These are phyloP conservation scores for Brevimyrus niger DNA, from an alignment of 2,113 vertebrate genomes.

Conservation along the genomic window DNA sequence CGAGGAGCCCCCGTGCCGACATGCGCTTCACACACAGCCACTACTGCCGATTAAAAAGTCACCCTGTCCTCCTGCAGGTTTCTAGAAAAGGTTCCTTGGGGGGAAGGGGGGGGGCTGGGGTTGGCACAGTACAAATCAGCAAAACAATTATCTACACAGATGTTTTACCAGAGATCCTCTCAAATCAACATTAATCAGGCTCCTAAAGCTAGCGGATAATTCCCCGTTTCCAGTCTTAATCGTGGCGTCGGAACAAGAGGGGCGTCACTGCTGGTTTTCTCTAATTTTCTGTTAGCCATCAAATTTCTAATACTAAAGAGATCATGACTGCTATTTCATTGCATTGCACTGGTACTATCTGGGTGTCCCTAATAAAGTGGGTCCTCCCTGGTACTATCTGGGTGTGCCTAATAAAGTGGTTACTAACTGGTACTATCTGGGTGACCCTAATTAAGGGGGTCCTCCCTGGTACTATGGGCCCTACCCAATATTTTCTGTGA, in stretches of 20 bases:
- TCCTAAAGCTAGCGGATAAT: conserved; percentile 31
- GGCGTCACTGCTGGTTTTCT: neutral
- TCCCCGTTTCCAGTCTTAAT: neutral
- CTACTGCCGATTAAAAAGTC: conserved; percentile 27
- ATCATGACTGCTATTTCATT: neutral
- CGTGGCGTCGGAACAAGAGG: neutral
- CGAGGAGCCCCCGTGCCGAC: neutral
- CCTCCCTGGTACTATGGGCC: neutral
- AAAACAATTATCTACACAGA: conserved; percentile 41
- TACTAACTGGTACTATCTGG: neutral
- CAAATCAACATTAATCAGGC: conserved; percentile 38
- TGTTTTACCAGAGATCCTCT: conserved; percentile 36
- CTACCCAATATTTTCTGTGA: neutral
- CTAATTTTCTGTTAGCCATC: neutral
- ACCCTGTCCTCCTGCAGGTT: conserved; percentile 33
- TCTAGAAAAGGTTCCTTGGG: conserved; percentile 27
- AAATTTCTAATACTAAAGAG: neutral
- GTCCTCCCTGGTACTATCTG: neutral
- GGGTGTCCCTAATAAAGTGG: neutral
- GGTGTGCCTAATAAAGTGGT: too few relatives aligned
- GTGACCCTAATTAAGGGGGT: neutral
- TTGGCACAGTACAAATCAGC: conserved; percentile 29
- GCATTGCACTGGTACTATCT: neutral
- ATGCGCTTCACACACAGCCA: neutral
- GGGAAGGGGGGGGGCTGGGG: neutral